Evolutionary conservation across 2,888 invertebrate genomes (phyloP).

Genomic region (Cybosia mesomella): DNA sequence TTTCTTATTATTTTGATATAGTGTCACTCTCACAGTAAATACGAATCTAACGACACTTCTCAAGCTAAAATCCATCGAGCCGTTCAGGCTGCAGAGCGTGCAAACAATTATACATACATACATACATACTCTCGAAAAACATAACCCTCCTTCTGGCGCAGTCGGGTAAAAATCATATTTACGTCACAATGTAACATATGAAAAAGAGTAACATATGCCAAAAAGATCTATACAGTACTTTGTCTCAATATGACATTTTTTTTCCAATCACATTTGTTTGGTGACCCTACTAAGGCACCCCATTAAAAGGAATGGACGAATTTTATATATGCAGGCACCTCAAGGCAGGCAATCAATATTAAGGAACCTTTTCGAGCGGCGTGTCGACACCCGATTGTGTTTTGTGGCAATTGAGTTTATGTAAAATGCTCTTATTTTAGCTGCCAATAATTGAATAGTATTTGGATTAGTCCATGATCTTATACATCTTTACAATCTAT

Average conservation of each 20-base stretch:
- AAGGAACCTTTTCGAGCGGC: constrained; percentile 40
- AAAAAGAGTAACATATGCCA: neutral
- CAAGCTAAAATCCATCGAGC: no score
- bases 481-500: no score
- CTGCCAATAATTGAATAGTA: constrained; percentile 12
- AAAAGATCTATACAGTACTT: neutral
- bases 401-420: constrained; percentile 45
- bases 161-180: no score
- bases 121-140: no score
- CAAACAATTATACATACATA: no score
- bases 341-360: constrained; percentile 57
- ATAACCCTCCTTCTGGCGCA: no score
- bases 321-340: constrained; percentile 59
- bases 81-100: no score
- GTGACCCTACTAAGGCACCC: constrained; percentile 49
- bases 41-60: no score
- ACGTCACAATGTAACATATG: neutral
- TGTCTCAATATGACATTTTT: neutral
- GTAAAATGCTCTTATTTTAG: constrained; percentile 44
- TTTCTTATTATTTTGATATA: no score
- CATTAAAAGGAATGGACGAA: constrained; percentile 59
- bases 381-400: constrained; percentile 44
- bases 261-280: constrained; percentile 16
- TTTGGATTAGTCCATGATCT: neutral
- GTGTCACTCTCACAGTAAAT: no score